Evolutionary conservation across 2,888 invertebrate species (phyloP).

Genomic region (Bhutanitis thaidina): DNA sequence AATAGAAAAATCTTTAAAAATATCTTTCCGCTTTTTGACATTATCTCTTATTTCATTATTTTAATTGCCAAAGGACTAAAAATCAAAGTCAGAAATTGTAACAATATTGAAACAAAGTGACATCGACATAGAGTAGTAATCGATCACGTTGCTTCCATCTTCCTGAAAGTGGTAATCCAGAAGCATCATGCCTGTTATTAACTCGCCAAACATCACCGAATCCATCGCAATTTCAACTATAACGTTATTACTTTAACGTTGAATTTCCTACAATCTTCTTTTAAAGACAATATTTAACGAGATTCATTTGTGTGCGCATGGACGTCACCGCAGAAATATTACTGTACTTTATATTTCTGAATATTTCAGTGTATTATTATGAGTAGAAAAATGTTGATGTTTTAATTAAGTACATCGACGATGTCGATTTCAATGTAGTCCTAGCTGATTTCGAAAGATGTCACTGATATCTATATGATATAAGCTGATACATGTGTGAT

Average conservation of each 20-base stretch:
- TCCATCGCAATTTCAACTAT: background rate
- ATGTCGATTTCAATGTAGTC: no score
- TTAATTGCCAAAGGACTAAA: no score
- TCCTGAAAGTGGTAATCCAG: slow-evolving; percentile 1
- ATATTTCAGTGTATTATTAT: no score
- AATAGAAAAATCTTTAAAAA: no score
- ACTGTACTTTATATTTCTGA: background rate
- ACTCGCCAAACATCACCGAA: background rate
- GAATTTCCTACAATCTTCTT: background rate
- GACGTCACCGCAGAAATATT: background rate
- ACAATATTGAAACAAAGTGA: background rate
- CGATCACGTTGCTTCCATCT: slow-evolving; percentile 4
- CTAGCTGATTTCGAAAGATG: no score
- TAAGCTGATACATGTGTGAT: no score
- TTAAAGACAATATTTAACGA: background rate
- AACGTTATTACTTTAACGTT: background rate
- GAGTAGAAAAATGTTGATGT: no score
- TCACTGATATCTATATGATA: no score
- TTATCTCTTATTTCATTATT: no score
- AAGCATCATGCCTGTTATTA: slow-evolving; percentile 8
- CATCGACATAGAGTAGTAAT: background rate
- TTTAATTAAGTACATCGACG: no score
- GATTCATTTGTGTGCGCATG: background rate
- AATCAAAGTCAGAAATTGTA: no score
- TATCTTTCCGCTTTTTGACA: no score